Evolutionary conservation across 2,113 vertebrate genomes (phyloP), one percentile per base, ranked within the genome.

Genomic region (Grammomys dolichurus): DNA sequence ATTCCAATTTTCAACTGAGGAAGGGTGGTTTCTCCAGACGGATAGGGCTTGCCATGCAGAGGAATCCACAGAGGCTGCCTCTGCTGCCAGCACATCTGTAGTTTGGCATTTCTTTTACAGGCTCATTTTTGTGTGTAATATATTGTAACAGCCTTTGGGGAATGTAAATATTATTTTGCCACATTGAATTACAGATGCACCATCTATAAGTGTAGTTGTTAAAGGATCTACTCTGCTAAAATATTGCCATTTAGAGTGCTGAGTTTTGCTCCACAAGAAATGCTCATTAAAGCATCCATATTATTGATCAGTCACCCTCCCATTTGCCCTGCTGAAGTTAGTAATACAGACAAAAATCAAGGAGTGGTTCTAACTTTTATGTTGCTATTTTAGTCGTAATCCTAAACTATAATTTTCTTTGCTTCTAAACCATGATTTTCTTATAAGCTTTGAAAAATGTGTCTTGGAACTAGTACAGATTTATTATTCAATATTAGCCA

Each of bases 401-500:
- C 60, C 75, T 58, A 60, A 84, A 87, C 46, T 17, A 51, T 5
- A 17, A 4, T 73, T 87, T 77, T 9, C 86, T 93, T 92, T 81
- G 1, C 73, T 86, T 96, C 51, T 77, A 93, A 97, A 96, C 84
- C 54, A 65, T 96, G 87, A 60, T 88, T 88, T 89, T 20, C 81
- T n/a, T 78, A 86, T 97, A 90, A 48, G 12, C 26, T 43, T 54
- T 51, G 40, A 77, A 94, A 94, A 77, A 43, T 88, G 69, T 43
- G 6, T 33, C 31, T 63, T 69, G 10, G 33, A 91, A 77, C 76
- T 22, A 84, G 16, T 91, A 96, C 94, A 92, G 97, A 97, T 98
- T 97, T 96, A 94, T 96, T 98, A 95, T 97, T 98, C 95, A 97
- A 87, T 97, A 98, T 97, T 98, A 94, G 96, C 97, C 97, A 31